Evolutionary conservation across 1,140 invertebrate species (phyloP), one percentile per base, ranked within the genome.

Genomic region (Eumaeus atala): DNA sequence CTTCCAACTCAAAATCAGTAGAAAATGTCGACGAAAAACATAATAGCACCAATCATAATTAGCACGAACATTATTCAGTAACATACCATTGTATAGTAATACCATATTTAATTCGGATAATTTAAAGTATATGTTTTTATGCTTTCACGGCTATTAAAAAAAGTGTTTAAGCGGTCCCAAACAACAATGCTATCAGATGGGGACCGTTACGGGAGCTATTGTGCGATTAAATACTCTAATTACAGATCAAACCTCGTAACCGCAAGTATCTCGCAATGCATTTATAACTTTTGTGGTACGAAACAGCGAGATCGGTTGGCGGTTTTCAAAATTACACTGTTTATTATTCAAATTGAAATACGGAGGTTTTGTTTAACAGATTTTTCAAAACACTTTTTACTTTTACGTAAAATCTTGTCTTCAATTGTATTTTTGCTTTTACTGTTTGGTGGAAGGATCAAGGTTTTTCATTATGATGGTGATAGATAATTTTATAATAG

Each of bases 161-260:
- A 72, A 68, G 68, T 62, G 57, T 64, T 72, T 64, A 62, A 69
- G 58, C 56, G 59, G 64, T 34, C 56, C 51, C 64, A 62, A 57
- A 64, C 64, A 68, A 77, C 69, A 73, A 76, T 73, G 56, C 64
- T 66, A 68, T 71, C 68, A 67, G 72, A 79, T 73, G 64, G 74
- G 58, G 63, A 80, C 79, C 82, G 78, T 82, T 84, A 84, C 71
- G 28, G 21, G 51, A 55, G 68, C 77, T 64, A 84, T 81, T 80
- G 80, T 76, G 59, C 59, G 66, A 74, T 76, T 83, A 82, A 82
- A 70, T 63, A 74, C 75, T 74, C 77, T 76, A 81, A 84, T 86
- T 84, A 83, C 72, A 71, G 67, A 80, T 83, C 75, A 80, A 82
- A 77, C 70, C 68, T 66, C 56, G 66, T 61, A 77, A 81, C 78